Evolutionary conservation across 2,797 vertebrate species (phyloP), one percentile per base, ranked within the genome.

Genomic region (Platalea minor): DNA sequence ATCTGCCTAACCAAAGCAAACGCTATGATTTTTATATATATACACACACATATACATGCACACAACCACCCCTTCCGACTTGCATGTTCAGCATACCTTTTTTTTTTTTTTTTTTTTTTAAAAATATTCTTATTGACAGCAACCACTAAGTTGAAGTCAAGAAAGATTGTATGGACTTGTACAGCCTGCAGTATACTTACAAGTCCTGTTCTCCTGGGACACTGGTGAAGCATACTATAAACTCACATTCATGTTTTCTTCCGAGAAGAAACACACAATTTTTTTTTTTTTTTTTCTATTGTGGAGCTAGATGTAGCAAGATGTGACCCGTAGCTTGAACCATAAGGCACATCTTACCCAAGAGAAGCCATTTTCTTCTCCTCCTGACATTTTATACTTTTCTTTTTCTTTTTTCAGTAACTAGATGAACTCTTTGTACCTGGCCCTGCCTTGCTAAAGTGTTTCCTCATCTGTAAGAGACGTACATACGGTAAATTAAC

Each of bases 121-220:
- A 35, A 46, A n/a, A 60, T 19, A 17, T 7, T 57, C 43, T 28
- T 20, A 28, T 7, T 73, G 35, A 63, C 54, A 91, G 77, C 61
- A 74, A 33, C 31, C 18, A 57, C 29, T 29, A 54, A 51, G 56
- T 1, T 67, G 43, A 67, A 79, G 37, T 16, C 48, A 51, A 33
- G 48, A 61, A 35, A 3, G 29, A 35, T 7, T 0, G 1, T 1
- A 31, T 19, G 48, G 69, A 37, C 21, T 50, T 0, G 0, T 11
- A 8, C 14, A 69, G 56, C 16, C 69, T 33, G 23, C n/a, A 61
- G 61, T 48, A 28, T 11, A 11, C 14, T 91, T 16, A 16, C 5
- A n/a, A 37, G 35, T 9, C 41, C 65, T 65, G 1, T 2, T 51
- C 61, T 59, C 57, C 61, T n/a, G n/a, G 54, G 37, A n/a, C 64